Evolutionary conservation across 2,797 vertebrate genomes (phyloP), one percentile per base, ranked within the genome.

Genomic region (Propithecus deckenii): DNA sequence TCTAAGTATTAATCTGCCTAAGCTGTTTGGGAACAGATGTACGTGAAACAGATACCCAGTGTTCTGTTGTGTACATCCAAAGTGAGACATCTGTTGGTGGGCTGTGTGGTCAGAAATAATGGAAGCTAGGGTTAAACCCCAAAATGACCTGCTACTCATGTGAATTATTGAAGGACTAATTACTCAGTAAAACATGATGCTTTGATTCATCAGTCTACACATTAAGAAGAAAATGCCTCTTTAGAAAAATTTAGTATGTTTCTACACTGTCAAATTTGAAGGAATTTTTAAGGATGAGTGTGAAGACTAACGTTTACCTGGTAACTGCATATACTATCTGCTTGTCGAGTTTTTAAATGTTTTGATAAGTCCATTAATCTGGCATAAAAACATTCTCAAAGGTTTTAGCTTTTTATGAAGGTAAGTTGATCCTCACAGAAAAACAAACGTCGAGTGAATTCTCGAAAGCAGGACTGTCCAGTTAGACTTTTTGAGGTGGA

Each of bases 81-180:
- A 99, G 98, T 98, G 98, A 98, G 99, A 99, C 99, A 99, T 99
- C 99, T 99, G 99, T 99, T 98, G 97, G 98, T 98, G 97, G 98
- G 96, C 98, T 86, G 89, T 98, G 98, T 98, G 98, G 98, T 98
- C 98, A 99, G 98, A 97, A 98, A 98, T 98, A 98, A 98, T 98
- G 98, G 98, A 98, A 98, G 98, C 92, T 72, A 95, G 96, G 98
- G 97, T 97, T 97, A 97, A 97, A 86, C 96, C 97, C 91, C 90
- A 28, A 95, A 98, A 93, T 97, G 97, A 98, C 81, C 98, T 98
- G 67, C 97, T 98, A 95, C 92, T 96, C 97, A 96, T 11, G 86
- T 91, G 97, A 97, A 96, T 97, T 95, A 93, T 97, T 95, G 87
- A 97, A 98, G 93, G 97, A 96, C 95, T 98, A 98, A 95, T 97